Evolutionary conservation across 2,113 vertebrate species (phyloP), one percentile per base, ranked within the genome.

Genomic region (Holacanthus passer): DNA sequence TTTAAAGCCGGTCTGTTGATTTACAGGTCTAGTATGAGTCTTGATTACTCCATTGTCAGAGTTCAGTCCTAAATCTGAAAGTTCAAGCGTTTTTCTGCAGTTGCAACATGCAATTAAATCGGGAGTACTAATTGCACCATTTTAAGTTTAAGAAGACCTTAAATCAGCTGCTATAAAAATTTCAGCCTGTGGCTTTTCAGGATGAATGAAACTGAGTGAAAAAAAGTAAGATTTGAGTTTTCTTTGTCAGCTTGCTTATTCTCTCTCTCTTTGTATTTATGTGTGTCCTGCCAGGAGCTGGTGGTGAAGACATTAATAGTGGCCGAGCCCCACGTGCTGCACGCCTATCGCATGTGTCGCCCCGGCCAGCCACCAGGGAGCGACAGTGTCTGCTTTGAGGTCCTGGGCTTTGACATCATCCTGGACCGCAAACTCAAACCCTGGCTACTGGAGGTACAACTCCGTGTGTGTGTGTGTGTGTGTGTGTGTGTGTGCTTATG

Each of bases 291-390:
- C 4, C 87, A 99, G 98, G 98, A 99, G 73, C 92, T 99, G 92
- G 97, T 99, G 83, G 98, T 99, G 67, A 99, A 99, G 94, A 99
- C 98, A 3, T 91, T 99, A 81, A 98, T 99, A 41, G 98, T 99
- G 69, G 97, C 98, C 17, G 98, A 99, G 76, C 97, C 98, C 0
- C 98, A 99, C 0, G 97, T 99, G 66, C 96, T 99, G 45, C 98
- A 99, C 4, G 98, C 98, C 0, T 99, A 99, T 82, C 97, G 98
- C 69, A 99, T 99, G 98, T 99, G 98, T 91, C 95, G 98, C 90
- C 97, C 98, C 0, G 98, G 98, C 1, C 98, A 99, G 67, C 96
- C 97, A 83, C 96, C 98, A 64, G 97, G 97, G 85, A 99, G 98
- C 90, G 97, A 99, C 94, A 99, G 98, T 2, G 97, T 99, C 93